Conservation (phyloP, 2,797 vertebrate genomes). For the Enteromius treurensis region DNA sequence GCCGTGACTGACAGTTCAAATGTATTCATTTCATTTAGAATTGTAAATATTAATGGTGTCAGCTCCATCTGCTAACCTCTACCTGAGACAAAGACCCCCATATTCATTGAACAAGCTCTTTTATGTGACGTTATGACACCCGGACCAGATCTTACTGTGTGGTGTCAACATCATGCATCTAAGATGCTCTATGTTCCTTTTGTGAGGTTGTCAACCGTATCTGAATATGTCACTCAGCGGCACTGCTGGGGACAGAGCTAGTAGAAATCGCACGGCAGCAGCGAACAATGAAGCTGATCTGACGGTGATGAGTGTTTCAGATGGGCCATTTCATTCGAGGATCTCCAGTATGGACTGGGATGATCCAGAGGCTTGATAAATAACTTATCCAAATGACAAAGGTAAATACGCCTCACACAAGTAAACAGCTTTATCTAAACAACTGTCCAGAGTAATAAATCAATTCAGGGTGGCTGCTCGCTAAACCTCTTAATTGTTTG, state of each 20-base stretch:
- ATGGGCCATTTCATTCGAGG: constrained; percentile 36
- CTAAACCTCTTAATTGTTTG: constrained; percentile 38
- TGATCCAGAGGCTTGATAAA: constrained; percentile 8
- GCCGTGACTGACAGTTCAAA: constrained; percentile 59
- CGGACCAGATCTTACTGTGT: constrained; percentile 53
- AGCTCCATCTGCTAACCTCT: constrained; percentile 61
- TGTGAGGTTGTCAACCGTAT: constrained; percentile 57
- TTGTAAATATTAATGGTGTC: constrained; percentile 67
- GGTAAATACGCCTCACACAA: constrained; percentile 21
- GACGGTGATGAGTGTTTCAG: constrained; percentile 38
- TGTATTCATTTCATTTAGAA: constrained; percentile 63
- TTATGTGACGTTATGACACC: constrained; percentile 57
- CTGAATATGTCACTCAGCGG: constrained; percentile 52
- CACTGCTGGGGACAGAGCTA: constrained; percentile 49
- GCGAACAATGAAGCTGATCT: constrained; percentile 49
- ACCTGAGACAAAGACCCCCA: constrained; percentile 60
- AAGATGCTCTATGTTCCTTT: constrained; percentile 49
- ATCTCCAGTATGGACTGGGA: constrained; percentile 9
- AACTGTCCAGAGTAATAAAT: constrained; percentile 37
- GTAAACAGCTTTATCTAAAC: constrained; percentile 34
- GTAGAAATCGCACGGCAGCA: constrained; percentile 40
- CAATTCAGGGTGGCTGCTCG: constrained; percentile 34
- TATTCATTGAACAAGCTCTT: constrained; percentile 57
- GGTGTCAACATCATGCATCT: constrained; percentile 57
- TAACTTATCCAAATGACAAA: neutral